Evolutionary conservation across 2,797 vertebrate genomes (phyloP), one percentile per base, ranked within the genome.

Genomic region (Sphenodon punctatus): DNA sequence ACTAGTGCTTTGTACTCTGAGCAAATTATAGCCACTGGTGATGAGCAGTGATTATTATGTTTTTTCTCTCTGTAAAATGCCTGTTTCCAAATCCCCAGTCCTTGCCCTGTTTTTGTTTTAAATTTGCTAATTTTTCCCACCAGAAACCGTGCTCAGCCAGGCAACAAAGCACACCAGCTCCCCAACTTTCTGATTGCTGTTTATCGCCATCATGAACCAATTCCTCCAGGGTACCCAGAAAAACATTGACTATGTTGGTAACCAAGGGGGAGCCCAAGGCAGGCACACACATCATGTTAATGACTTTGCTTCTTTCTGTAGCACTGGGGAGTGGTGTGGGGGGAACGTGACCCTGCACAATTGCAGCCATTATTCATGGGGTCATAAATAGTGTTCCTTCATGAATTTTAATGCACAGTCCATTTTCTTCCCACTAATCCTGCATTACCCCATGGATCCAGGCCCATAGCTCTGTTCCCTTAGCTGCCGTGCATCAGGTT

Each of bases 371-470:
- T 94, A 93, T 94, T 93, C 93, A 78, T 61, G 80, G 82, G 82
- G n/a, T 80, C 81, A 92, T 88, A 84, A 89, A 82, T 10, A 55
- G 64, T 75, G 59, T 75, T 87, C 86, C 82, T 92, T 95, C 94
- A 94, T 95, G 90, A 95, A 95, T 95, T 94, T 95, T 95, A 94
- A 95, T 92, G 86, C 20, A 8, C 67, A 78, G 80, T 79, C 87
- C 91, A 82, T 94, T 95, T 94, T 93, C 92, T 85, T 84, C 23
- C 77, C 63, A 42, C 85, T 93, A 92, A 90, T 84, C 77, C 85
- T 49, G 34, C 87, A 71, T 86, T 88, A 91, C 88, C 75, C 75
- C 87, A 77, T 89, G 46, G 90, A 68, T 65, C 76, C 23, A 75
- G 82, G 59, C 53, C 0, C 15, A 86, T 90, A 67, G 66, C 88